Evolutionary conservation across 2,888 invertebrate genomes (phyloP), one percentile per base, ranked within the genome.

Genomic region (Mesochorus sp.): DNA sequence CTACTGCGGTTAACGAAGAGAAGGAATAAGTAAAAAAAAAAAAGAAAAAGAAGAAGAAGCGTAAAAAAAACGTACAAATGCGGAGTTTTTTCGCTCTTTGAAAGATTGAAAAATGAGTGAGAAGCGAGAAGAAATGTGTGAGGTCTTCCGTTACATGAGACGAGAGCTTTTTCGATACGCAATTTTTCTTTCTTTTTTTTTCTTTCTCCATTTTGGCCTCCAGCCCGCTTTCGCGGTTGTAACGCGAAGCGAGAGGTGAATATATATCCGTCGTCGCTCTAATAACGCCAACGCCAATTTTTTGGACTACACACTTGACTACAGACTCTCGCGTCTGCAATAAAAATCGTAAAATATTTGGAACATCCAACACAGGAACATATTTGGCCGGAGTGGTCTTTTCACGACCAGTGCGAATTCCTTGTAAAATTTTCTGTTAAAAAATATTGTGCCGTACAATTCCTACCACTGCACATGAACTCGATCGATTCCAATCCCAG

Each of bases 171-270:
- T 12, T 37, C 8, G 3, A 2, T 12, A 2, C 37, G 8, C 37
- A 6, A 37, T 10, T 37, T 12, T 12, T 37, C 37, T 6, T 8
- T 10, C 37, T 2, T 37, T 37, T 37, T 37, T n/a, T 37, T 37
- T 12, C 37, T 55, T 14, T 14, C 39, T 37, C n/a, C 49, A 51
- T 67, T 66, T 80, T 81, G 19, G 21, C 55, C 82, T 81, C 83
- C 81, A 80, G 75, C 82, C 77, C 83, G 83, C 86, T 86, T 85
- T 86, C 84, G 82, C 73, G 76, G 80, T 81, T 85, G n/a, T 87
- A 87, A 86, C 84, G 84, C 84, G 44, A 68, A 14, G 37, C 39
- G 66, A 61, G 34, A 31, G 44, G 55, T 34, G 31, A 66, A 67
- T 73, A 76, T n/a, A 39, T 34, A 55, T 57, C 28, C 24, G 68